Evolutionary conservation across 2,113 vertebrate species (phyloP).

Genomic region (Mixornis gularis): DNA sequence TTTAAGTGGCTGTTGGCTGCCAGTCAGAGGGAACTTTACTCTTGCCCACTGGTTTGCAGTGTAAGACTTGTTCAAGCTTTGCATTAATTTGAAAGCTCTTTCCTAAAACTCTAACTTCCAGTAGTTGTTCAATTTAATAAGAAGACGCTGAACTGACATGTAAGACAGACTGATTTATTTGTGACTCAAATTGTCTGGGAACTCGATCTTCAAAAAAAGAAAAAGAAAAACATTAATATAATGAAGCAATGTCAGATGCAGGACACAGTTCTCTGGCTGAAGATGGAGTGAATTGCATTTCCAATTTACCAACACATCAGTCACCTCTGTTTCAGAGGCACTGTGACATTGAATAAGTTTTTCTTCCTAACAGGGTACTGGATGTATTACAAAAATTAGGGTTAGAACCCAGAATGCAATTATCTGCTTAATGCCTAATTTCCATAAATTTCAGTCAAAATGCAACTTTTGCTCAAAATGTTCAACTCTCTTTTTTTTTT

Average conservation of each 20-base stretch:
- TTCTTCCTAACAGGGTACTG: background rate
- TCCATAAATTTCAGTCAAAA: background rate
- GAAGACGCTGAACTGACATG: background rate
- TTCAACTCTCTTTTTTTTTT: background rate
- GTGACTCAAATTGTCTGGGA: background rate
- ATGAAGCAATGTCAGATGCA: background rate
- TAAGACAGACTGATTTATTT: conserved; percentile 17
- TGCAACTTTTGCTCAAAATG: background rate
- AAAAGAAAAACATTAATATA: background rate
- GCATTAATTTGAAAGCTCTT: conserved; percentile 20
- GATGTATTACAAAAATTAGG: background rate
- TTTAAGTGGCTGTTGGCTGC: conserved; percentile 54
- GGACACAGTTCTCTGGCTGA: background rate
- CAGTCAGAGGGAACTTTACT: background rate
- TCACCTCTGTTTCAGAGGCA: background rate
- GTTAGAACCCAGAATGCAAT: background rate
- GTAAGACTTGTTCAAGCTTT: background rate
- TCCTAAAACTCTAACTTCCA: conserved; percentile 3
- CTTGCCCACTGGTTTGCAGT: background rate
- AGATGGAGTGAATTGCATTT: background rate
- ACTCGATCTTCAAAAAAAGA: background rate
- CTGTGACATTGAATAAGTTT: background rate
- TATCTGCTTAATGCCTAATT: background rate
- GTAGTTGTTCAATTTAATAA: conserved; percentile 10
- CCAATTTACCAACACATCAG: conserved; percentile 1